Evolutionary conservation across 2,113 vertebrate genomes (phyloP).

Genomic region (Theropithecus gelada): DNA sequence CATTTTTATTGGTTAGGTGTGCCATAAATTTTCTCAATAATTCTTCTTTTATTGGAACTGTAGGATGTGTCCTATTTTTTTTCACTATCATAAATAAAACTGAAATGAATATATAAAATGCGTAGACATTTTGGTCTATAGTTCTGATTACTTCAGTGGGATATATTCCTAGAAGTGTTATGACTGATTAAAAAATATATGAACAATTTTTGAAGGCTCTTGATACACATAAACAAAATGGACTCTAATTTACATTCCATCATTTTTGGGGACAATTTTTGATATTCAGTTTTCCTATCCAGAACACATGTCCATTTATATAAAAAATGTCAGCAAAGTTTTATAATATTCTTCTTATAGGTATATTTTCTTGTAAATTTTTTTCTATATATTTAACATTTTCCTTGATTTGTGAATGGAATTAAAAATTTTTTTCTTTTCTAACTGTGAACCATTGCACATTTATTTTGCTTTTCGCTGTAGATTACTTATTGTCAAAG

Average conservation of each 20-base stretch:
- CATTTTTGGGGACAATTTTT: not conserved
- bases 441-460: not conserved
- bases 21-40: not conserved
- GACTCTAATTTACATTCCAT: not conserved
- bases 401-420: not conserved
- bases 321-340: not conserved
- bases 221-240: not conserved
- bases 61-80: not conserved
- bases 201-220: slow-evolving; percentile 9
- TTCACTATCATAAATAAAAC: not conserved
- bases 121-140: not conserved
- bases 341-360: not conserved
- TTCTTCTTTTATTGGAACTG: slow-evolving; percentile 31
- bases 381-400: not conserved
- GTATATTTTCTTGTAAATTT: not conserved
- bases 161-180: not conserved
- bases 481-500: not conserved
- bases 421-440: not conserved
- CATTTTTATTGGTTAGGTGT: not conserved
- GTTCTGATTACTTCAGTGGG: not conserved
- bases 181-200: not conserved
- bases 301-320: not conserved
- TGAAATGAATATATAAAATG: not conserved
- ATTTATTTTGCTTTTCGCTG: not conserved
- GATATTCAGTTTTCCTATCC: not conserved